Percentiles rank a stretch among this genome's conserved stretches.
phyloP scores from a whole-genome alignment of 2,113 vertebrate genomes.

The Philantomba maxwellii region DNA sequence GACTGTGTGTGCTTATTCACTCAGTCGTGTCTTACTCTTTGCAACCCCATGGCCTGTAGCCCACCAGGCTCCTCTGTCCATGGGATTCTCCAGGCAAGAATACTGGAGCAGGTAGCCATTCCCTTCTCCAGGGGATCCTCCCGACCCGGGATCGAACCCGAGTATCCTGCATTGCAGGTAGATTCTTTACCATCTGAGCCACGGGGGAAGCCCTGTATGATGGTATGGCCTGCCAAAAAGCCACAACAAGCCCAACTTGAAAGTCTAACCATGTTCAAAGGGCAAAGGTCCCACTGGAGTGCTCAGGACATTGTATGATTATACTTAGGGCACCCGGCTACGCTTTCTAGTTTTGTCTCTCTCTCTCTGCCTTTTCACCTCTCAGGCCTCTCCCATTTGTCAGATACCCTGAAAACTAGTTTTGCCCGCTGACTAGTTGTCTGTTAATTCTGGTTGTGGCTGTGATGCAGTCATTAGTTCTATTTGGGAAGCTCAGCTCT shows the following conservation, averaged over 20 bases:
- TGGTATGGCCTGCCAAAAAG: background rate
- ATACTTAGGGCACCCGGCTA: background rate
- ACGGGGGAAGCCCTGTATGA: background rate
- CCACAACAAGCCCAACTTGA: background rate
- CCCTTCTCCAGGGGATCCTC: background rate
- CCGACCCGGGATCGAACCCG: accelerated
- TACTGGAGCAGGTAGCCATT: background rate
- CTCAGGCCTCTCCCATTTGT: background rate
- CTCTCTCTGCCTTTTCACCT: background rate
- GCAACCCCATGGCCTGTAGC: background rate
- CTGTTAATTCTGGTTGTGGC: no score
- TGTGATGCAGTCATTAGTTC: background rate
- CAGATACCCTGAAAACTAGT: background rate
- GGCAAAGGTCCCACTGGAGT: background rate
- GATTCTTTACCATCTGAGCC: background rate
- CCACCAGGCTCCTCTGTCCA: background rate
- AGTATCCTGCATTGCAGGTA: background rate
- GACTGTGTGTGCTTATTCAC: background rate
- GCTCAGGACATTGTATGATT: background rate
- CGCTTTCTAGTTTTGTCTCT: background rate
- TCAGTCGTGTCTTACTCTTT: background rate
- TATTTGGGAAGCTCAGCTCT: background rate
- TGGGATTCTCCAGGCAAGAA: background rate
- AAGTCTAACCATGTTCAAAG: background rate
- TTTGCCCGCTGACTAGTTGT: background rate